Evolutionary conservation across 35 echinoderm and acorn worm genomes (phyloP).

Genomic region (Strongylocentrotus purpuratus): DNA sequence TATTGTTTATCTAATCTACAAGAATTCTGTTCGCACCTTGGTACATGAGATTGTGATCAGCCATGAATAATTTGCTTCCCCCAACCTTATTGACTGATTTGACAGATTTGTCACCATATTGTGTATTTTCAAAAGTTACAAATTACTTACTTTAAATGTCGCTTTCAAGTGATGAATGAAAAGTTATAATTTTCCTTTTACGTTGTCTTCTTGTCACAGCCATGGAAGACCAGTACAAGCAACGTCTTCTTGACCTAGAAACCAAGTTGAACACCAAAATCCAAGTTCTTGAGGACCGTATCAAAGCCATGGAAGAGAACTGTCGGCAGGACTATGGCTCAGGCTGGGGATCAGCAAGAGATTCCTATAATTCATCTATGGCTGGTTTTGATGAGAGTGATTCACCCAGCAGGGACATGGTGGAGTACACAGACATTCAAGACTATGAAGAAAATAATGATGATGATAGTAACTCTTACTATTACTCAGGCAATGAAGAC

Average conservation of each 20-base stretch:
- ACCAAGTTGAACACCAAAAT: not conserved
- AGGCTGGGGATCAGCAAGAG: slow-evolving; percentile 24
- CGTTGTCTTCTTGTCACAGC: not conserved
- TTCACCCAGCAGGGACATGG: slow-evolving; percentile 1
- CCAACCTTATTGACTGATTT: too few relatives aligned
- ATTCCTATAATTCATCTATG: slow-evolving; percentile 35
- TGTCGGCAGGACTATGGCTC: slow-evolving; percentile 40
- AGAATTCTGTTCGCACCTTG: too few relatives aligned
- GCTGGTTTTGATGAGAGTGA: slow-evolving; percentile 46
- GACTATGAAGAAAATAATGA: slow-evolving; percentile 45
- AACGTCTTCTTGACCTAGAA: slow-evolving; percentile 55
- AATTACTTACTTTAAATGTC: too few relatives aligned
- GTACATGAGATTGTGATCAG: too few relatives aligned
- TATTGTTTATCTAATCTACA: too few relatives aligned
- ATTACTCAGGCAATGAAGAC: slow-evolving; percentile 6
- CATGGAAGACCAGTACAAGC: slow-evolving; percentile 54
- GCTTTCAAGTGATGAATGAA: too few relatives aligned
- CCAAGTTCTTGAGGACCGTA: slow-evolving; percentile 36
- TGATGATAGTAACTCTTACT: slow-evolving; percentile 32
- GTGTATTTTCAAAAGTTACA: too few relatives aligned
- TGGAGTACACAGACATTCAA: slow-evolving; percentile 20
- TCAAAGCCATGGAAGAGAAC: slow-evolving; percentile 48
- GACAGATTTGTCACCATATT: too few relatives aligned
- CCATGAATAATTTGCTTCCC: too few relatives aligned
- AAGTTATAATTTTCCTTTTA: not conserved